Evolutionary conservation across 2,113 vertebrate species (phyloP).

Genomic region (Synodontis membranacea): DNA sequence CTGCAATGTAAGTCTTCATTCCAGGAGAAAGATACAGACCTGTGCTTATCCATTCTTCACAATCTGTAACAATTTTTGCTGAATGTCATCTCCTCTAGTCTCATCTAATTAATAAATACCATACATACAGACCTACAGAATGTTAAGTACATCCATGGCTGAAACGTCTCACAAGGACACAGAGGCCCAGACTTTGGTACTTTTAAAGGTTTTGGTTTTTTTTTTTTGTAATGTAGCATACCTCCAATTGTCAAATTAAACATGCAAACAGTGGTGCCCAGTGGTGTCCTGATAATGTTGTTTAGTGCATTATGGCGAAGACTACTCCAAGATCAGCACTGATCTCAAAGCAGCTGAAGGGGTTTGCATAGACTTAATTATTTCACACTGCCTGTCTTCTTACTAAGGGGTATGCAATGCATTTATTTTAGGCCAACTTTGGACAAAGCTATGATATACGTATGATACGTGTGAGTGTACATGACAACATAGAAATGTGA

Average conservation of each 20-base stretch:
- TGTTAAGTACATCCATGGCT: neutral
- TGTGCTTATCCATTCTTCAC: conserved; percentile 74
- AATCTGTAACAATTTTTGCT: conserved; percentile 57
- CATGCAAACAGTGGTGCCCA: neutral
- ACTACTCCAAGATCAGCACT: neutral
- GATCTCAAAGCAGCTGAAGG: neutral
- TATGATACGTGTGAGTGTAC: neutral
- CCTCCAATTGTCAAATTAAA: neutral
- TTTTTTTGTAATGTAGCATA: neutral
- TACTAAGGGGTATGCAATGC: neutral
- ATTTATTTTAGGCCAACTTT: neutral
- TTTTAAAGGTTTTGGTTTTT: neutral
- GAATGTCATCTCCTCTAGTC: neutral
- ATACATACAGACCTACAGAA: neutral
- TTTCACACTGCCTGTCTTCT: neutral
- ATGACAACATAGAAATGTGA: neutral
- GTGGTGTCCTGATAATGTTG: neutral
- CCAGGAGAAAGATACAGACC: conserved; percentile 76
- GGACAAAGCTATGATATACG: neutral
- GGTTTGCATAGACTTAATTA: neutral
- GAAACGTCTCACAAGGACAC: neutral
- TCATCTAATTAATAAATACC: neutral
- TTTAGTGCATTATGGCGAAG: neutral
- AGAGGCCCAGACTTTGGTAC: neutral
- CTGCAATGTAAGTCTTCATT: conserved; percentile 66